Evolutionary conservation across 2,888 invertebrate genomes (phyloP), one percentile per base, ranked within the genome.

Genomic region (Drosophila sordidula): DNA sequence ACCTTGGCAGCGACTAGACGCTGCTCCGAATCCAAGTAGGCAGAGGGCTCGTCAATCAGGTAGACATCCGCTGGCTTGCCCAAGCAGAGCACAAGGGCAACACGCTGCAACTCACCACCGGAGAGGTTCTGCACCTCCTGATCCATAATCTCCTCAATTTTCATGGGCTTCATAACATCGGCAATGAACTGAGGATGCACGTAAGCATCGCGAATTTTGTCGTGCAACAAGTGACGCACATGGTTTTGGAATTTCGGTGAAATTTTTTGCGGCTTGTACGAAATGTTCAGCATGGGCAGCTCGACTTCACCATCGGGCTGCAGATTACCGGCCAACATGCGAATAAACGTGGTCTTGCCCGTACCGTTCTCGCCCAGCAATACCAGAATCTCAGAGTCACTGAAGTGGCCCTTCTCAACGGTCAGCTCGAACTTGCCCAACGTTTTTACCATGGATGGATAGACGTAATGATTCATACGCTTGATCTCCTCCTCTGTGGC

Each of bases 201-300:
- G 91, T 99, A 99, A 16, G 99, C 98, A 93, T 99, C 99, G 69
- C 98, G 95, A 88, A 99, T 99, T 92, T 98, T 98, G 64, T 99
- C 98, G 89, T 99, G 98, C 70, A 99, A 93, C 89, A 99, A 93
- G 90, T 97, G 96, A 47, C 98, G 95, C 4, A 99, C 99, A 68
- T 97, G 94, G 44, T 98, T 98, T 90, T 97, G 96, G 61, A 97
- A 97, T 93, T 98, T 99, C 4, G 99, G 99, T 79, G 98, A 98
- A 92, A 99, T 99, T 93, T 99, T 99, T 94, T 99, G 99, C 45
- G 99, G 99, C 93, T 99, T 99, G 94, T 99, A 99, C 92, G 99
- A 99, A 91, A 99, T 98, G 92, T 99, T 97, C 76, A 99, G 93
- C 87, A 96, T 95, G 0, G 99, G 99, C 18, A 92, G 75, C 8